Base-by-base conservation (phyloP, 1,140 invertebrate species). In the Reticulitermes speratus region DNA sequence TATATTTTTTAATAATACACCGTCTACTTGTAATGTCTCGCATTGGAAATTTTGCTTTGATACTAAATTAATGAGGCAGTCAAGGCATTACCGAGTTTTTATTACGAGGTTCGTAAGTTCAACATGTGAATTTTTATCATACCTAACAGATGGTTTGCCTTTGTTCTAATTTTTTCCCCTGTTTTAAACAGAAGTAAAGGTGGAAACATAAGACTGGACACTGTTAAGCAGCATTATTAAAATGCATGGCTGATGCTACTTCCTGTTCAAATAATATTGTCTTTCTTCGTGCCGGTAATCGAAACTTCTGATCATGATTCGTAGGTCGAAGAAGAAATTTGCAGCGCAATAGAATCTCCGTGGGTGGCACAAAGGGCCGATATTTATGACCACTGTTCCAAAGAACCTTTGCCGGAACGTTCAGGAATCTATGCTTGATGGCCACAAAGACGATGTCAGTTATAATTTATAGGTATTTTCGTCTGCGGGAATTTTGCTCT, bases 381-480 rank as follows among this genome's bases (percentile, higher is more conserved):
- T 75, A 75, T 75, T 75, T 75, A 75, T 30, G 65, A 75, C n/a
- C 25, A n/a, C 65, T 75, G 8, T 30, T 30, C 65, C 65, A 55
- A 55, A 21, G 52, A 55, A 55, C 25, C n/a, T 75, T 14, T 9
- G 14, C n/a, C 25, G n/a, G 59, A 75, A 75, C 65, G 25, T 30
- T 30, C n/a, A 75, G 65, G 65, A 75, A 75, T 75, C 65, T 75
- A 30, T 30, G 7, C n/a, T 75, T 30, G 25, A 75, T 75, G n/a
- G n/a, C n/a, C n/a, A 75, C 65, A 75, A 75, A 75, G 65, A 75
- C 65, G 14, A 75, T 25, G 65, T 14, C 65, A n/a, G 8, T 75
- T 75, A 75, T 75, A 75, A 75, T 75, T 75, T 75, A 75, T 75
- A 38, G 38, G 2, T 38, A 75, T 75, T 75, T 75, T 75, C 65